Evolutionary conservation across 1,140 invertebrate genomes (phyloP).

Genomic region (Monomorium pharaonis): DNA sequence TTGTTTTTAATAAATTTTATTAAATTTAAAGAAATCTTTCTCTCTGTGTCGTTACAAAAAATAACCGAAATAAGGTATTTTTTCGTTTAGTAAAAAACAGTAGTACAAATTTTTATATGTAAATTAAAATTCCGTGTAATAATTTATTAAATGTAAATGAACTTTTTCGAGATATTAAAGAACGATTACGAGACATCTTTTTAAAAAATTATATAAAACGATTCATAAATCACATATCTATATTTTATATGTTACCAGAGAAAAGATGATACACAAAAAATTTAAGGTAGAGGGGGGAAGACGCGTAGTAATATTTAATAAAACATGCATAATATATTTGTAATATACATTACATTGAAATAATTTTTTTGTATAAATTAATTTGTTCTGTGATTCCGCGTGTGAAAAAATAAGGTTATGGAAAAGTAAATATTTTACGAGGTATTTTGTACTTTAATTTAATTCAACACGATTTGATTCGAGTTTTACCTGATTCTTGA

Average conservation of each 20-base stretch:
- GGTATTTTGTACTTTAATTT: not conserved
- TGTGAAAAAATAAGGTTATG: not conserved
- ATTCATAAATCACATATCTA: no score
- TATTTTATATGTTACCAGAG: not conserved
- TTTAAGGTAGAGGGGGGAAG: no score
- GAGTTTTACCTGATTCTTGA: not conserved
- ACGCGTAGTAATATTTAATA: not conserved
- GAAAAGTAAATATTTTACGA: not conserved
- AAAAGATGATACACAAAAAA: not conserved
- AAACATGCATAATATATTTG: not conserved
- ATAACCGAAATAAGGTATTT: not conserved
- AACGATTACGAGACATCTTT: not conserved
- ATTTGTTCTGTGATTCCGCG: not conserved
- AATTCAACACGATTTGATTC: not conserved
- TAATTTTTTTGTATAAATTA: not conserved
- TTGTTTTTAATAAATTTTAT: no score
- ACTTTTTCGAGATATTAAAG: not conserved
- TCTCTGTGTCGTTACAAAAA: no score
- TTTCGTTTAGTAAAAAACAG: not conserved
- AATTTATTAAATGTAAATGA: not conserved
- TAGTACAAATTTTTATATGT: not conserved
- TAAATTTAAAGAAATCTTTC: no score
- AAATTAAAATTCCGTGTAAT: not conserved
- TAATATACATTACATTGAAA: not conserved
- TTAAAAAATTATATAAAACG: not conserved